Percentiles rank a stretch among this genome's conserved stretches.
Evolutionary conservation across 2,888 invertebrate genomes (phyloP).

Genomic region (Lepidocyrtinus sp.): DNA sequence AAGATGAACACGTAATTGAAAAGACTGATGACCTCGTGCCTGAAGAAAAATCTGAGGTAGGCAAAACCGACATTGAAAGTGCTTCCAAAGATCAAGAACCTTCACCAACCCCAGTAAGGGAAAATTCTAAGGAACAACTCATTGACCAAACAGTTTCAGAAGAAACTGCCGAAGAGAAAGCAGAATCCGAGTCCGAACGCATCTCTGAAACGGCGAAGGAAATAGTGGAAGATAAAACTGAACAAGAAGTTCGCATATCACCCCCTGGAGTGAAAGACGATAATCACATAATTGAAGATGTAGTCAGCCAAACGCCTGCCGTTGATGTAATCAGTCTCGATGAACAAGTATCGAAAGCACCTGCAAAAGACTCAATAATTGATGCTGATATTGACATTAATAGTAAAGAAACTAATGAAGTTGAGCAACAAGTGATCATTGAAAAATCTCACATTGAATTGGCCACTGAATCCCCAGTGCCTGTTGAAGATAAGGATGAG

Average conservation of each 20-base stretch:
- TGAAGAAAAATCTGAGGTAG: neutral
- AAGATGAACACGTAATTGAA: conserved; percentile 5
- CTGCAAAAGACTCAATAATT: neutral
- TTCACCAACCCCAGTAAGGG: neutral
- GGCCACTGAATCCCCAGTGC: conserved; percentile 15
- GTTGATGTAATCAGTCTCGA: neutral
- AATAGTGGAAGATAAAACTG: conserved; percentile 3
- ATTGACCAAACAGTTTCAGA: neutral
- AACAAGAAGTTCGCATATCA: too few relatives aligned
- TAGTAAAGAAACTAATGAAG: neutral
- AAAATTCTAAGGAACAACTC: neutral
- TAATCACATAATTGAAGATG: neutral
- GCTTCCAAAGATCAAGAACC: neutral
- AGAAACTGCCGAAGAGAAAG: conserved; percentile 26
- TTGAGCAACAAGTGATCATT: conserved; percentile 11
- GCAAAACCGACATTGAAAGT: neutral
- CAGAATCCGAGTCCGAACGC: conserved; percentile 25
- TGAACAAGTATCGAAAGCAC: conserved; percentile 18
- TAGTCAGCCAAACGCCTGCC: neutral
- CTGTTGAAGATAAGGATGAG: neutral
- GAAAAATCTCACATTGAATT: too few relatives aligned
- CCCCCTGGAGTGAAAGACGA: neutral
- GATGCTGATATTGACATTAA: neutral
- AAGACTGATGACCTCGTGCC: conserved; percentile 34
- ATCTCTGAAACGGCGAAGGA: neutral